Conservation (phyloP, 1,140 invertebrate species). For the Polypedilum vanderplanki region DNA sequence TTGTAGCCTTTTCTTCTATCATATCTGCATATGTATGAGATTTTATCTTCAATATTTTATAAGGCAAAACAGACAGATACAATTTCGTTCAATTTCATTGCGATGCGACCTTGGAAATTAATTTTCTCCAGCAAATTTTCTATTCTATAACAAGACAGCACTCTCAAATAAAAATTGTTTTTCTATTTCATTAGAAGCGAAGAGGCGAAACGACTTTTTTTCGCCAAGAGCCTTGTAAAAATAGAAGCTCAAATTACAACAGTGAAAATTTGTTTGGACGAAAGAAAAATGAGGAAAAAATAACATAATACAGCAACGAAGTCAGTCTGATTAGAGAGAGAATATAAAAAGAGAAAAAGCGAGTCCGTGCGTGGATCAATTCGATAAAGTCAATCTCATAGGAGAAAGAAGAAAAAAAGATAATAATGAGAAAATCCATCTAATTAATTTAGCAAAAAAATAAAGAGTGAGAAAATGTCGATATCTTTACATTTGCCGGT, state of each 20-base stretch:
- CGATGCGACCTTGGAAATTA: constrained; percentile 1
- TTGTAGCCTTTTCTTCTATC: too few relatives aligned
- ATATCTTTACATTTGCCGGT: constrained; percentile 10
- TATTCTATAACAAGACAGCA: not conserved
- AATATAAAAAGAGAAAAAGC: too few relatives aligned
- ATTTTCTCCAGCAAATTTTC: not conserved
- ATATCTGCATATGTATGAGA: too few relatives aligned
- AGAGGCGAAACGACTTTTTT: not conserved
- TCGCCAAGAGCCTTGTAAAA: not conserved
- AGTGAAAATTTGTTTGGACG: not conserved
- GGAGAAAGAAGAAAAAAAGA: not conserved
- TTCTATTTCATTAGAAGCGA: not conserved
- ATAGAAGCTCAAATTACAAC: not conserved
- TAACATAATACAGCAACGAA: not conserved
- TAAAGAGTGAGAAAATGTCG: not conserved
- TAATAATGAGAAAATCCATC: not conserved
- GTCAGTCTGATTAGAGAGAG: too few relatives aligned
- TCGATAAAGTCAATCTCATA: constrained; percentile 8
- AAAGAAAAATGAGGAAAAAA: constrained; percentile 2
- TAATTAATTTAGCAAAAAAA: constrained; percentile 11
- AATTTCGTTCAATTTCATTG: too few relatives aligned
- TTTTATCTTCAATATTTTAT: too few relatives aligned
- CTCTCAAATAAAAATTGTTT: not conserved
- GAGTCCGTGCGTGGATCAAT: constrained; percentile 12
- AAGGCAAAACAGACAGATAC: too few relatives aligned